A percentile compares a stretch with the other conserved stretches of the same genome.
These are phyloP conservation scores for Aphidius colemani DNA, from an alignment of 2,888 invertebrate genomes.

Conservation along the genomic window DNA sequence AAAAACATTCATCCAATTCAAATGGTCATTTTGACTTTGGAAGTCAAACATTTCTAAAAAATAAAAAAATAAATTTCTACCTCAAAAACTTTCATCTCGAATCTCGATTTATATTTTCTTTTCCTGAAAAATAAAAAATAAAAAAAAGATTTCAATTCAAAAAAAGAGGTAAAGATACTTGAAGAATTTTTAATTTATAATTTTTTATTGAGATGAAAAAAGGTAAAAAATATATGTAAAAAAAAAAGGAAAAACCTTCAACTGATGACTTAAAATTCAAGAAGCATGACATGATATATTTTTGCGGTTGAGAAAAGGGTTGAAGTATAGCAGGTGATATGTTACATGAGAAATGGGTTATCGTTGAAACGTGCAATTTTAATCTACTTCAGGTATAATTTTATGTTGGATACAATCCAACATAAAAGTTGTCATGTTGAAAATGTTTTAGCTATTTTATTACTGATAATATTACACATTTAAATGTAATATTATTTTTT, in stretches of 20 bases:
- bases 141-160: neutral
- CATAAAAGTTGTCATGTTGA: conserved; percentile 1
- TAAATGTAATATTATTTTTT: no score
- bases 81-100: no score
- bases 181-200: no score
- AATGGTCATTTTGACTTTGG: no score
- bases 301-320: neutral
- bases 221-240: neutral
- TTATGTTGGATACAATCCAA: conserved; percentile 10
- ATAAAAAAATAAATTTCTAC: no score
- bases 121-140: neutral
- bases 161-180: neutral
- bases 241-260: neutral
- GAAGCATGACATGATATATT: conserved; percentile 4
- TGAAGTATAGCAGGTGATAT: conserved; percentile 7
- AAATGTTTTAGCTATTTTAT: neutral
- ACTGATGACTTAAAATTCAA: neutral
- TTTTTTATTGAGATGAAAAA: no score
- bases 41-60: no score
- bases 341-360: conserved; percentile 3
- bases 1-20: no score
- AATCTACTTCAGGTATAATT: conserved; percentile 20
- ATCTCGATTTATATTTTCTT: no score
- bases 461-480: no score
- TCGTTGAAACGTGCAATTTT: conserved; percentile 15